Percentiles rank a stretch among this genome's conserved stretches.
These are phyloP conservation scores for Ridgeia piscesae DNA, from an alignment of 1,140 invertebrate genomes.

Conservation along the genomic window DNA sequence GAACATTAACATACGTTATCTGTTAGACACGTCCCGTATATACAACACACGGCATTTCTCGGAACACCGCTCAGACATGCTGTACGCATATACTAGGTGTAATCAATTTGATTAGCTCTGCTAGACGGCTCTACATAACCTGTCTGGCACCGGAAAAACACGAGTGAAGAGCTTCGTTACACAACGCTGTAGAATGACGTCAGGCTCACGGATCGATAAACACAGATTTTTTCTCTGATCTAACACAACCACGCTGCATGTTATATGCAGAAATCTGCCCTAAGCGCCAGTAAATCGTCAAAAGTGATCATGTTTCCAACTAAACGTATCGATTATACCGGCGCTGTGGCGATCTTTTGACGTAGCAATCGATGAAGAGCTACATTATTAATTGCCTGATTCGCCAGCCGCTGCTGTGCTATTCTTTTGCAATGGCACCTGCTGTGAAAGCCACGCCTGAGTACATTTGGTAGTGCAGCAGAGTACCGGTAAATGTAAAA, in stretches of 20 bases:
- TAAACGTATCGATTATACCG: not conserved
- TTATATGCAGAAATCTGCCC: not conserved
- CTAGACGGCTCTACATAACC: not conserved
- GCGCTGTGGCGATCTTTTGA: not conserved
- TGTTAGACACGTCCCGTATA: not conserved
- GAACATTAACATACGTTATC: not conserved
- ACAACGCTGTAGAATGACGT: not conserved
- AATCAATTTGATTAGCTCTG: not conserved
- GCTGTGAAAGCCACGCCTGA: not conserved
- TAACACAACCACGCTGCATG: not conserved
- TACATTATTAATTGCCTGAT: not conserved
- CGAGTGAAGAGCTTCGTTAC: not conserved
- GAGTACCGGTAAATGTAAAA: not conserved
- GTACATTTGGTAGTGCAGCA: not conserved
- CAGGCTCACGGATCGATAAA: not conserved
- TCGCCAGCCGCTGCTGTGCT: not conserved
- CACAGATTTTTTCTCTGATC: not conserved
- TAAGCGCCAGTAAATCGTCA: not conserved
- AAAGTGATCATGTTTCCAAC: not conserved
- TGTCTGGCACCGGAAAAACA: not conserved
- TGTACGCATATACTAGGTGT: not conserved
- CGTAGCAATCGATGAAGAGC: not conserved
- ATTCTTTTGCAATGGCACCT: not conserved
- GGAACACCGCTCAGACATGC: not conserved
- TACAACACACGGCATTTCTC: not conserved